phyloP scores from a whole-genome alignment of 2,797 vertebrate genomes.

The Parambassis ranga region DNA sequence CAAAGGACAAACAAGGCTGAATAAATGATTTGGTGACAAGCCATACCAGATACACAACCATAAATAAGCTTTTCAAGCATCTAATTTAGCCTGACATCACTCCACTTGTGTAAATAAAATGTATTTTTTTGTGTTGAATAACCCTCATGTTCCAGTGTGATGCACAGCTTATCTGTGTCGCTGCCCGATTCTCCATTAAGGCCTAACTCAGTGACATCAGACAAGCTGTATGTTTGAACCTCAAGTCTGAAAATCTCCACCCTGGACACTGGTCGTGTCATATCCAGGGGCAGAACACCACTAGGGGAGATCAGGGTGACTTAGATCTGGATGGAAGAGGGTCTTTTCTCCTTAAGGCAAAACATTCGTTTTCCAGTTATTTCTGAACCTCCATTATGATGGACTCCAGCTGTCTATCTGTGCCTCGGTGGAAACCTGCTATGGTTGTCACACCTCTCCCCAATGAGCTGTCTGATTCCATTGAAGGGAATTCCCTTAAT shows the following conservation, averaged over 20 bases:
- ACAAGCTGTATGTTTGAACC: not conserved
- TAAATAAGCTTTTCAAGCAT: constrained; percentile 38
- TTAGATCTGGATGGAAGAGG: not conserved
- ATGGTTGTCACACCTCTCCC: constrained; percentile 26
- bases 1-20: constrained; percentile 43
- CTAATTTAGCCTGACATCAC: constrained; percentile 26
- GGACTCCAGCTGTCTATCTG: constrained; percentile 31
- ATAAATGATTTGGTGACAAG: constrained; percentile 48
- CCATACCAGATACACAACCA: constrained; percentile 25
- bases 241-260: too few species aligned
- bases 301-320: not conserved
- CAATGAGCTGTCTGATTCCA: constrained; percentile 31
- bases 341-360: constrained; percentile 9
- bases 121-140: constrained; percentile 20
- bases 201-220: not conserved
- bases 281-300: not conserved
- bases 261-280: not conserved
- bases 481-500: constrained; percentile 41
- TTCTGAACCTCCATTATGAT: constrained; percentile 3
- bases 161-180: constrained; percentile 9
- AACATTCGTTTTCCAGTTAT: constrained; percentile 11
- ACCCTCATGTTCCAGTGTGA: constrained; percentile 20
- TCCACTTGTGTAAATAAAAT: constrained; percentile 15
- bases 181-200: not conserved
- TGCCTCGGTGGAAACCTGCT: constrained; percentile 14